A percentile compares a stretch with the other conserved stretches of the same genome.
These are phyloP conservation scores for Hedychridium roseum DNA, from an alignment of 2,888 invertebrate species.

Conservation along the genomic window DNA sequence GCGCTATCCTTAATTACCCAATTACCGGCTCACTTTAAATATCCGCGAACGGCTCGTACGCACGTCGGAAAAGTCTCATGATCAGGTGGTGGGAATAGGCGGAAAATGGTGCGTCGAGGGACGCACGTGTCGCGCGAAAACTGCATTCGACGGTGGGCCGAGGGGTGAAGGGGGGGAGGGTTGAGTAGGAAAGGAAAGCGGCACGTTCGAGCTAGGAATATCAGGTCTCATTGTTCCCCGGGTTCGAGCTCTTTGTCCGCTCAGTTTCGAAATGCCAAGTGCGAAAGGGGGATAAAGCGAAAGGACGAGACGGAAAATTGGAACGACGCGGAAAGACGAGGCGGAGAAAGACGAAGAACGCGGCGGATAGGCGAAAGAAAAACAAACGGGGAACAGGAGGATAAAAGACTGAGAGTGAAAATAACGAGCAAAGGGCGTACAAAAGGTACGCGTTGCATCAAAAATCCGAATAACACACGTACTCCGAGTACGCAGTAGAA, in stretches of 20 bases:
- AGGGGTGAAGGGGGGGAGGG: neutral
- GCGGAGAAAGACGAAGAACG: neutral
- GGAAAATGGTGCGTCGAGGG: constrained; percentile 1
- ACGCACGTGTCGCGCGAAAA: neutral
- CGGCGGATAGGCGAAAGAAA: too few relatives aligned
- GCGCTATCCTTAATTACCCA: too few relatives aligned
- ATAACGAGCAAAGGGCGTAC: too few relatives aligned
- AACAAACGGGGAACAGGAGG: too few relatives aligned
- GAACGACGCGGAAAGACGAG: neutral
- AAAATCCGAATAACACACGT: too few relatives aligned
- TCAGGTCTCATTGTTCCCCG: constrained; percentile 35
- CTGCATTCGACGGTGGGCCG: neutral
- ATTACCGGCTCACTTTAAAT: too few relatives aligned
- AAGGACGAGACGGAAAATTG: neutral
- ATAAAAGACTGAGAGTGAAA: too few relatives aligned
- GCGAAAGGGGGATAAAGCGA: neutral
- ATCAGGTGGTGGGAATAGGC: too few relatives aligned
- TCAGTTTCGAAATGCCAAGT: constrained; percentile 27
- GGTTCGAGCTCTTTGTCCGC: constrained; percentile 34
- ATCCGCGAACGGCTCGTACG: too few relatives aligned
- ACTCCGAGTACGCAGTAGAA: too few relatives aligned
- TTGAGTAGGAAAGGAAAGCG: neutral
- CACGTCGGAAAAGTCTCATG: too few relatives aligned
- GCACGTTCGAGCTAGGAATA: constrained; percentile 26
- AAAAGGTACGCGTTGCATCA: too few relatives aligned